Conservation (phyloP, 2,797 vertebrate species). For the Bovichtus diacanthus region DNA sequence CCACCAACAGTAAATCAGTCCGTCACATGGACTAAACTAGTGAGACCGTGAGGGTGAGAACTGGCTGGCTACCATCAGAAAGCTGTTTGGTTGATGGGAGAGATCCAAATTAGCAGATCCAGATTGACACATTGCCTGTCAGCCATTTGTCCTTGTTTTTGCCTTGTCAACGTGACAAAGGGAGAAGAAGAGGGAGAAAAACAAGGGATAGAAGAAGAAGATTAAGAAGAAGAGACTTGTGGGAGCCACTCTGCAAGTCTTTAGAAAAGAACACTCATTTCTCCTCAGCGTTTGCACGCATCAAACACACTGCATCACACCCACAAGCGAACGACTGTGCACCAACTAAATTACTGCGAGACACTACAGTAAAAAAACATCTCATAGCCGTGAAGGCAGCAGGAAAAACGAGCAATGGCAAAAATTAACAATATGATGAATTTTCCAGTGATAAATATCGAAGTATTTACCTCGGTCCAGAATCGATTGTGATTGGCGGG, state of each 20-base stretch:
- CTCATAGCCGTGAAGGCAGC: neutral
- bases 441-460: constrained; percentile 19
- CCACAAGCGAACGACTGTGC: neutral
- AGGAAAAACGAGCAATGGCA: constrained; percentile 13
- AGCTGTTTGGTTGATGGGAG: constrained; percentile 31
- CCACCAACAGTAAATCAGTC: constrained; percentile 18
- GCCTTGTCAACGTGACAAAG: constrained; percentile 17
- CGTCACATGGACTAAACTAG: constrained; percentile 29
- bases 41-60: constrained; percentile 34
- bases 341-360: constrained; percentile 7
- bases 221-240: neutral
- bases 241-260: constrained; percentile 9
- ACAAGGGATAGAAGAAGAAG: neutral
- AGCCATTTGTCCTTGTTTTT: constrained; percentile 34
- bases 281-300: neutral
- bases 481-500: constrained; percentile 36
- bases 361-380: constrained; percentile 18
- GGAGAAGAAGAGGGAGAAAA: neutral
- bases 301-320: constrained; percentile 1
- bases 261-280: neutral
- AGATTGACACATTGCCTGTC: constrained; percentile 26
- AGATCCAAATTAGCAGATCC: constrained; percentile 23
- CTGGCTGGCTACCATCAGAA: constrained; percentile 33
- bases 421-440: constrained; percentile 16
- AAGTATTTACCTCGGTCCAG: neutral